Evolutionary conservation across 2,797 vertebrate species (phyloP).

Genomic region (Xiphophorus birchmanni): DNA sequence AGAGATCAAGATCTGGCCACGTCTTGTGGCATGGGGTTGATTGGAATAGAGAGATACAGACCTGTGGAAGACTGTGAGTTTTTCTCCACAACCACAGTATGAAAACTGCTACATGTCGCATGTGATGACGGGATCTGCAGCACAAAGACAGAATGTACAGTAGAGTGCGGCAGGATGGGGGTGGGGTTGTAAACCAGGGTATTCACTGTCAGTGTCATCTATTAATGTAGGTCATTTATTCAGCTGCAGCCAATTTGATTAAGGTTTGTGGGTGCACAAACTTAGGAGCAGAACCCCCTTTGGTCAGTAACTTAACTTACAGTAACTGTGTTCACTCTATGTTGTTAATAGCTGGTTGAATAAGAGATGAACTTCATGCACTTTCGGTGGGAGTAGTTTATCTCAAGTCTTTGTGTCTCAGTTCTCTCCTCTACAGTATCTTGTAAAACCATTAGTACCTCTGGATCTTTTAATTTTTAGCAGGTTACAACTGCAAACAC

Average conservation of each 20-base stretch:
- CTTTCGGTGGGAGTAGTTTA: slow-evolving; percentile 54
- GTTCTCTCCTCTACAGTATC: slow-evolving; percentile 21
- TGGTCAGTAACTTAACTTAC: slow-evolving; percentile 33
- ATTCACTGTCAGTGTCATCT: slow-evolving; percentile 77
- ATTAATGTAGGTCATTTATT: slow-evolving; percentile 84
- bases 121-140: slow-evolving; percentile 53
- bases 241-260: slow-evolving; percentile 79
- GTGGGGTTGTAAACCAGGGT: slow-evolving; percentile 67
- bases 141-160: slow-evolving; percentile 62
- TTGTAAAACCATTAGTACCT: background rate
- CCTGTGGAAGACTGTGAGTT: slow-evolving; percentile 56
- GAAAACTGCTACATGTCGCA: slow-evolving; percentile 54
- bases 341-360: slow-evolving; percentile 18
- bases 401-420: slow-evolving; percentile 41
- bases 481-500: background rate
- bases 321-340: slow-evolving; percentile 18
- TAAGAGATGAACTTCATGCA: slow-evolving; percentile 29
- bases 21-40: slow-evolving; percentile 67
- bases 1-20: slow-evolving; percentile 49
- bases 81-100: slow-evolving; percentile 56
- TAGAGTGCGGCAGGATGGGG: slow-evolving; percentile 65
- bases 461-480: background rate
- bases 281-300: slow-evolving; percentile 55
- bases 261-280: slow-evolving; percentile 66
- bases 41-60: slow-evolving; percentile 75